Base-by-base conservation (phyloP, 1,140 invertebrate genomes). In the Calosoma granatense region DNA sequence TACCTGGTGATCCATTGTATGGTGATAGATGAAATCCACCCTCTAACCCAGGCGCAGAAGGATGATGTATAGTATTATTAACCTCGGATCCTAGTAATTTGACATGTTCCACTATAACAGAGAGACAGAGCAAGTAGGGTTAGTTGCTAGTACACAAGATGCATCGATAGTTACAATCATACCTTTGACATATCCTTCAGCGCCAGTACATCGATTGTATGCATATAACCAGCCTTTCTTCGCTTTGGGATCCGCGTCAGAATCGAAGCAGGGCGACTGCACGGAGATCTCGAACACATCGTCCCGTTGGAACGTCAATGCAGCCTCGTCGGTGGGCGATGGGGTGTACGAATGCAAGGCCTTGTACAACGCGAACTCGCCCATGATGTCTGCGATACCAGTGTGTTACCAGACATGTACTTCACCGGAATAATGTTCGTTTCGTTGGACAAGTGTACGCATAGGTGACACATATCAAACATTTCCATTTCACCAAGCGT, bases 1-100 rank as follows among this genome's bases (percentile, higher is more conserved):
- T 47, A 47, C 41, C 17, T 11, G 41, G 41, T 12, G 41, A 12
- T 9, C 41, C 41, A 47, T 47, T 47, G 15, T 47, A 47, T 3
- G 51, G 11, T 12, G 51, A 20, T 2, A 11, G 3, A 20, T 9
- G 4, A 53, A 11, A 53, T 11, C 17, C 22, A 61, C 60, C 64
- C 59, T 64, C 62, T 2, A 66, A 61, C 52, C 65, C 66, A 22
- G 63, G 56, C 19, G 65, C 65, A 20, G 66, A 66, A 21, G 66
- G 65, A 61, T 67, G 66, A 55, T 67, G 65, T 12, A 68, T 65
- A 39, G 63, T 68, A 19, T 67, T 65, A 53, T 68, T 66, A 2
- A 68, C 64, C 56, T 67, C 61, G 47, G 61, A 62, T 19, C 66
- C 65, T 23, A 68, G 53, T 9, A 68, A 52, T 57, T 65, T 67